These are phyloP conservation scores for Leptinotarsa rubiginosa DNA, from an alignment of 2,888 invertebrate species.

Conservation along the genomic window DNA sequence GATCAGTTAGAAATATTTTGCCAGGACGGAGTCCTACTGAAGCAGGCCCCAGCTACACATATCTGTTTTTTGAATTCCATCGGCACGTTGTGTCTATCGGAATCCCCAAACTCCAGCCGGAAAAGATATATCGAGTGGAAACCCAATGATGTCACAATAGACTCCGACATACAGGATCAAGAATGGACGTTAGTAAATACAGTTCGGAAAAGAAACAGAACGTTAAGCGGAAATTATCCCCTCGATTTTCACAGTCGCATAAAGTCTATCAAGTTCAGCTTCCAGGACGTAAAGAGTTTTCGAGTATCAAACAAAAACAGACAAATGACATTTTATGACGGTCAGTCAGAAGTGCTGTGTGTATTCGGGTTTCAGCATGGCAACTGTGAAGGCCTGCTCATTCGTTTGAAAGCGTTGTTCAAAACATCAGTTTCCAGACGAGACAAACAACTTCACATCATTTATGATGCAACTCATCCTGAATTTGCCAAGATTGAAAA, in stretches of 20 bases:
- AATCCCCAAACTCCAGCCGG: conserved; percentile 68
- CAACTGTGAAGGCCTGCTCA: conserved; percentile 83
- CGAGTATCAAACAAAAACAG: conserved; percentile 65
- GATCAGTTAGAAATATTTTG: conserved; percentile 74
- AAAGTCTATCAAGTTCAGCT: conserved; percentile 70
- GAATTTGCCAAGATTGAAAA: conserved; percentile 80
- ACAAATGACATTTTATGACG: conserved; percentile 74
- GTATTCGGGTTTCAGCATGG: conserved; percentile 90
- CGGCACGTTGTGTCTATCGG: conserved; percentile 77
- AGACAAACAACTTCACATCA: conserved; percentile 78
- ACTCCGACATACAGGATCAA: conserved; percentile 82
- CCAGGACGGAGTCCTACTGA: conserved; percentile 83
- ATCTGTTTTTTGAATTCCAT: conserved; percentile 71
- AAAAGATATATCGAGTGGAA: conserved; percentile 80
- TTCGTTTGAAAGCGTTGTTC: conserved; percentile 72
- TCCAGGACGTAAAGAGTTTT: conserved; percentile 76
- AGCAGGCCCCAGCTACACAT: conserved; percentile 73
- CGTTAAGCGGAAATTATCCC: conserved; percentile 70
- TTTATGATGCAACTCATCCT: conserved; percentile 75
- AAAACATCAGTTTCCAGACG: conserved; percentile 77
- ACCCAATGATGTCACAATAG: conserved; percentile 82
- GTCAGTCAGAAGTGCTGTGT: conserved; percentile 78
- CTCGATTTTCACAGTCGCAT: conserved; percentile 65
- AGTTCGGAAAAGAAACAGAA: conserved; percentile 74
- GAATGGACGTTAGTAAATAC: conserved; percentile 89